Percentiles rank a stretch among this genome's conserved stretches.
Conservation (phyloP, 2,797 vertebrate genomes). For the Myotis myotis region DNA sequence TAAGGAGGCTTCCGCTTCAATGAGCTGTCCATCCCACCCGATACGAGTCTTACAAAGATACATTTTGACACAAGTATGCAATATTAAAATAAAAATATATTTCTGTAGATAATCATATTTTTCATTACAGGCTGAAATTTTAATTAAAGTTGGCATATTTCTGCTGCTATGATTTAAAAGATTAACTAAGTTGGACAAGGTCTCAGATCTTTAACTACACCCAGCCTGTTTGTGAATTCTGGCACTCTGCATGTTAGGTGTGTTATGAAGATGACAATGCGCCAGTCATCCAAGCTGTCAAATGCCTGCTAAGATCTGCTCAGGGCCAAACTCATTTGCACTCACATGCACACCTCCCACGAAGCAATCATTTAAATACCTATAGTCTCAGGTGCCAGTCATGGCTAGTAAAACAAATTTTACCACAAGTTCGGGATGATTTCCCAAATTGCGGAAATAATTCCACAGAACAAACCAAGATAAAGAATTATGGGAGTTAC, state of each 20-base stretch:
- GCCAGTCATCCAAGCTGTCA: conserved; percentile 88
- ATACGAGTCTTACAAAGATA: background rate
- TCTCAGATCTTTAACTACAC: conserved; percentile 67
- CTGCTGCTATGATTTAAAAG: conserved; percentile 65
- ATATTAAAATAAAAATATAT: conserved; percentile 42
- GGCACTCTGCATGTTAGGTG: conserved; percentile 85
- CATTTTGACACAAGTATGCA: background rate
- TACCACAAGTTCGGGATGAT: conserved; percentile 59
- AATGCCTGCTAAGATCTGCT: conserved; percentile 82
- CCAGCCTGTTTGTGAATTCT: conserved; percentile 80
- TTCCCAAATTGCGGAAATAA: conserved; percentile 66
- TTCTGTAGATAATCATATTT: conserved; percentile 33
- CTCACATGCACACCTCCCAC: conserved; percentile 84
- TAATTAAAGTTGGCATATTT: conserved; percentile 76
- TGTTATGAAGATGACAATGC: conserved; percentile 87
- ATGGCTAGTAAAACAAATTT: conserved; percentile 71
- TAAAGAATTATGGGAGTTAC: conserved; percentile 49
- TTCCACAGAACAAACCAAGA: conserved; percentile 65
- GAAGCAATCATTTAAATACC: conserved; percentile 82
- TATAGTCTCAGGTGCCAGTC: conserved; percentile 76
- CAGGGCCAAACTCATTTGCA: conserved; percentile 85
- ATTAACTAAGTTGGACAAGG: conserved; percentile 75
- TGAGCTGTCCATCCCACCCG: background rate
- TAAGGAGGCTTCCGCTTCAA: background rate
- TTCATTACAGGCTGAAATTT: conserved; percentile 1